These are phyloP conservation scores for Butastur rufipennis DNA, from an alignment of 2,113 vertebrate species.

Conservation along the genomic window DNA sequence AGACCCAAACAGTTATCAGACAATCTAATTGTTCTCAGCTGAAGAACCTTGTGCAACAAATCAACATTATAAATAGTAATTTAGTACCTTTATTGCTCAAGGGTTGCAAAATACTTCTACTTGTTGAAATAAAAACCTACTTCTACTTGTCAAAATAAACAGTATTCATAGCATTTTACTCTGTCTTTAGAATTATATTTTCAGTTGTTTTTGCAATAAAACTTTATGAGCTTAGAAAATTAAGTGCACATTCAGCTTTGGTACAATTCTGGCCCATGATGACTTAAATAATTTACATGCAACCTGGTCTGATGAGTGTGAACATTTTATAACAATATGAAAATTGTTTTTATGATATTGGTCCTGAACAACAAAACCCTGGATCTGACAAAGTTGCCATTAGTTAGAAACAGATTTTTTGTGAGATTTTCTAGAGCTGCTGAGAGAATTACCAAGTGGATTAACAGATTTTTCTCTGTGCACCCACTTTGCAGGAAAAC, in stretches of 20 bases:
- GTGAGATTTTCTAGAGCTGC: not conserved
- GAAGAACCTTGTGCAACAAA: not conserved
- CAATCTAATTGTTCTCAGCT: not conserved
- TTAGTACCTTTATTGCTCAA: not conserved
- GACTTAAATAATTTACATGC: not conserved
- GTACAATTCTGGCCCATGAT: not conserved
- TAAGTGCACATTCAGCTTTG: not conserved
- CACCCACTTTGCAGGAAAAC: not conserved
- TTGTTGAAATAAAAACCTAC: not conserved
- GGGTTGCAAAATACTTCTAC: not conserved
- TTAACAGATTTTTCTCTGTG: not conserved
- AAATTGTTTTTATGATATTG: not conserved
- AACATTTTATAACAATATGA: not conserved
- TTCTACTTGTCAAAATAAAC: not conserved
- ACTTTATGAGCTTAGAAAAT: not conserved
- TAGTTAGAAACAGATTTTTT: not conserved
- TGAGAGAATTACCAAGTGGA: not conserved
- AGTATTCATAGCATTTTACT: not conserved
- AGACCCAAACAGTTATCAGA: not conserved
- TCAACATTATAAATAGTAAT: not conserved
- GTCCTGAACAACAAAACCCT: not conserved
- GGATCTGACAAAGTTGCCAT: not conserved
- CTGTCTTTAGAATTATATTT: not conserved
- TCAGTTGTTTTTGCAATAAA: not conserved
- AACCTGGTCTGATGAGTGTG: not conserved